Percentiles rank a stretch among this genome's conserved stretches.
phyloP scores from a whole-genome alignment of 2,797 vertebrate genomes.

The Yasuhikotakia modesta region DNA sequence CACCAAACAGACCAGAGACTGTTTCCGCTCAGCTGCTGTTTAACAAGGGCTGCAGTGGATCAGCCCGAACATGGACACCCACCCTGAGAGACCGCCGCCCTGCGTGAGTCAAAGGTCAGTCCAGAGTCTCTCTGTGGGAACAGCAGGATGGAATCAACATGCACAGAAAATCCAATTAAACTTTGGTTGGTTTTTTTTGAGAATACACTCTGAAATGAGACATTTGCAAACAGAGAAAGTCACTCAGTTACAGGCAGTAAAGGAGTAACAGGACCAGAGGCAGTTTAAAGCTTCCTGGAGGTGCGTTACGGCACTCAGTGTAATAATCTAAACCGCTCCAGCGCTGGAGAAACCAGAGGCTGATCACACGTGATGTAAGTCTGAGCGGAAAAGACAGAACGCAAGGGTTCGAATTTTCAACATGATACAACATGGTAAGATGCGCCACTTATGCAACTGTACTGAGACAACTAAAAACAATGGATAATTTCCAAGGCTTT shows the following conservation, averaged over 20 bases:
- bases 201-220: conserved; percentile 38
- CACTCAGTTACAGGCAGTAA: conserved; percentile 39
- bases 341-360: conserved; percentile 17
- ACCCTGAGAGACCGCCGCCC: conserved; percentile 17
- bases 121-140: conserved; percentile 6
- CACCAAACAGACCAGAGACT: conserved; percentile 33
- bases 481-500: too few species aligned
- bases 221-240: conserved; percentile 38
- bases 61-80: conserved; percentile 36
- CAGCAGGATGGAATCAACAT: conserved; percentile 42
- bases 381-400: background rate
- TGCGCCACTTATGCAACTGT: background rate
- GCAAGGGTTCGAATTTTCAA: background rate
- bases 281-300: conserved; percentile 37
- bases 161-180: conserved; percentile 59
- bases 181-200: conserved; percentile 44
- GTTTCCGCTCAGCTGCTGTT: conserved; percentile 51
- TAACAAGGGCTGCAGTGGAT: conserved; percentile 34
- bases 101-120: conserved; percentile 16
- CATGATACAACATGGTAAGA: background rate
- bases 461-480: too few species aligned
- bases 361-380: background rate
- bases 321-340: conserved; percentile 17
- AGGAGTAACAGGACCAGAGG: conserved; percentile 12
- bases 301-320: conserved; percentile 10